Conservation (phyloP, 1,140 invertebrate genomes). For the Asbolus verrucosus region DNA sequence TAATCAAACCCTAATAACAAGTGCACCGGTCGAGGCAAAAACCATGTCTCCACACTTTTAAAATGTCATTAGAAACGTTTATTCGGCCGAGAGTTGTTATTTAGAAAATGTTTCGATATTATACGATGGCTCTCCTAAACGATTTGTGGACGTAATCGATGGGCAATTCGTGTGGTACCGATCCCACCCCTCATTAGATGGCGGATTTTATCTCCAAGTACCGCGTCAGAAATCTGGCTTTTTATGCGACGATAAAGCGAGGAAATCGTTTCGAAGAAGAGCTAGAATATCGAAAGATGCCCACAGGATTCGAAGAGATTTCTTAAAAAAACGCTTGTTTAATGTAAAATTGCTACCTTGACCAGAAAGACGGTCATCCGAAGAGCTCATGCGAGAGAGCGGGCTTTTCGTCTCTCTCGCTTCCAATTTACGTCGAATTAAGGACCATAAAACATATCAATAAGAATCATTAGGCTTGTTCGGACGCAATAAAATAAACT, state of each 20-base stretch:
- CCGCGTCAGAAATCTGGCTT: too few relatives aligned
- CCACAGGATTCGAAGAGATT: constrained; percentile 19
- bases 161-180: constrained; percentile 26
- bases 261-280: background rate
- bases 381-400: background rate
- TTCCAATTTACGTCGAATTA: constrained; percentile 38
- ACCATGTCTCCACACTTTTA: constrained; percentile 49
- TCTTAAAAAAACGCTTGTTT: constrained; percentile 10
- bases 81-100: constrained; percentile 44
- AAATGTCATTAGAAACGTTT: constrained; percentile 52
- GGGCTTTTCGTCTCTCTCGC: background rate
- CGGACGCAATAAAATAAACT: constrained; percentile 35
- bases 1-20: constrained; percentile 48
- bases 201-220: too few relatives aligned
- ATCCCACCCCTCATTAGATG: too few relatives aligned
- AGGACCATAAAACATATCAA: constrained; percentile 41
- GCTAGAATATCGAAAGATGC: constrained; percentile 2
- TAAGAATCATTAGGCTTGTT: constrained; percentile 38
- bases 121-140: constrained; percentile 7
- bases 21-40: constrained; percentile 40
- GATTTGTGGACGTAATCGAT: constrained; percentile 12
- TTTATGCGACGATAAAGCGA: too few relatives aligned
- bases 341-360: constrained; percentile 12
- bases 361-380: constrained; percentile 22
- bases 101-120: constrained; percentile 44